Evolutionary conservation across 2,113 vertebrate species (phyloP).

Genomic region (Hemiscyllium ocellatum): DNA sequence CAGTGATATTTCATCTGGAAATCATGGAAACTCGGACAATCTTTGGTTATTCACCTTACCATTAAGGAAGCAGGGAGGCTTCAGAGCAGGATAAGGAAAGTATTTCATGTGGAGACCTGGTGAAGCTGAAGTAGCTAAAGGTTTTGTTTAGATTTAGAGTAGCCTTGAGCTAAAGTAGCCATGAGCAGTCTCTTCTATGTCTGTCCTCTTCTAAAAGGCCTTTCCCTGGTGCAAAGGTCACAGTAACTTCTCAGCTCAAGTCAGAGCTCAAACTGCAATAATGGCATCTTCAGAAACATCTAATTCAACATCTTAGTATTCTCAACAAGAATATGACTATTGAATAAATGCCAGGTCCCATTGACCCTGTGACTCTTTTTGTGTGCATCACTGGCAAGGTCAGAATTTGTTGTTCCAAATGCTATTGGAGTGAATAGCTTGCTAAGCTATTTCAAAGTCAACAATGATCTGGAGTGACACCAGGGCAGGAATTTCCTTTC

Average conservation of each 20-base stretch:
- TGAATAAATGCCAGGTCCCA: neutral
- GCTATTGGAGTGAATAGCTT: no score
- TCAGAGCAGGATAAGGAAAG: neutral
- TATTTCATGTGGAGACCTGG: neutral
- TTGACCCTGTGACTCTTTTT: neutral
- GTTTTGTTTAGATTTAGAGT: no score
- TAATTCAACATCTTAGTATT: neutral
- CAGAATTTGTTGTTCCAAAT: no score
- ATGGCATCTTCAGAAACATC: neutral
- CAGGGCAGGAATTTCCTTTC: no score
- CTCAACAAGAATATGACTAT: neutral
- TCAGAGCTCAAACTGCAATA: neutral
- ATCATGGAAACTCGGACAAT: neutral
- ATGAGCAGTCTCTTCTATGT: neutral
- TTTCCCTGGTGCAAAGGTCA: neutral
- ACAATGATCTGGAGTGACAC: no score
- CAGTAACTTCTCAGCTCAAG: no score
- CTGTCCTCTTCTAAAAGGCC: neutral
- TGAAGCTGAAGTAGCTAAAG: neutral
- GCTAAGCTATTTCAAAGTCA: no score
- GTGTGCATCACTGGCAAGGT: no score
- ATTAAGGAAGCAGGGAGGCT: neutral
- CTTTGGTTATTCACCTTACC: neutral
- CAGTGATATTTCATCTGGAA: neutral
- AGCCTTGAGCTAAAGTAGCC: neutral